These are phyloP conservation scores for Macrosoma leucophasiata DNA, from an alignment of 2,888 invertebrate species.

Conservation along the genomic window DNA sequence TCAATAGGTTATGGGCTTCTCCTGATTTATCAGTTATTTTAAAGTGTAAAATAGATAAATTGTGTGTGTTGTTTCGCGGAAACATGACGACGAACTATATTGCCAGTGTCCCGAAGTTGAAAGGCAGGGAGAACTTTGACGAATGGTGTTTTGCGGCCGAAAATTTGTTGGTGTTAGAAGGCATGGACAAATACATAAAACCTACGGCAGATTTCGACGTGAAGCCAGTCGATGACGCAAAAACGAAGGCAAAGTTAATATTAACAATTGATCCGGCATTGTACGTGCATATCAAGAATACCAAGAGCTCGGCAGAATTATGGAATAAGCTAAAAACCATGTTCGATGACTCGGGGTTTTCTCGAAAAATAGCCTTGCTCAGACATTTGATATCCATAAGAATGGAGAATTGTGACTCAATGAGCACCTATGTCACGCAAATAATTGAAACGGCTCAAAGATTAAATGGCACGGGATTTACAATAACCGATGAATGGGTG, in stretches of 20 bases:
- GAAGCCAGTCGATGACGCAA: constrained; percentile 1
- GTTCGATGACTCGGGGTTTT: constrained; percentile 25
- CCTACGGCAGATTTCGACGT: constrained; percentile 5
- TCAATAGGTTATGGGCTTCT: too few relatives aligned
- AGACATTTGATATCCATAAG: constrained; percentile 23
- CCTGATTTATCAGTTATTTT: too few relatives aligned
- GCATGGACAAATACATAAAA: constrained; percentile 3
- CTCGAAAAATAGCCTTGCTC: constrained; percentile 21
- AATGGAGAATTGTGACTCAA: constrained; percentile 21
- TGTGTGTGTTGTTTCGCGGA: too few relatives aligned
- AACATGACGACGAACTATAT: constrained; percentile 13
- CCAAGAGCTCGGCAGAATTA: constrained; percentile 7
- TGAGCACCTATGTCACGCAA: constrained; percentile 24
- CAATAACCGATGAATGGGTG: constrained; percentile 25
- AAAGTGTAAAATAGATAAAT: too few relatives aligned
- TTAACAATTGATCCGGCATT: constrained; percentile 14
- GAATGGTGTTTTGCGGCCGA: constrained; percentile 25
- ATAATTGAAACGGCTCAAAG: constrained; percentile 23
- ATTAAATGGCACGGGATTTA: constrained; percentile 24
- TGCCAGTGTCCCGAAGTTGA: constrained; percentile 19
- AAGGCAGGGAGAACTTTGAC: constrained; percentile 22
- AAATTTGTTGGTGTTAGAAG: constrained; percentile 22
- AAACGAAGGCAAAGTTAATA: constrained; percentile 18
- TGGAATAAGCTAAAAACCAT: constrained; percentile 22
- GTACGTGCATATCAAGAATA: constrained; percentile 22